Conservation (phyloP, 2,888 invertebrate species). For the Drosophila acutilabella region DNA sequence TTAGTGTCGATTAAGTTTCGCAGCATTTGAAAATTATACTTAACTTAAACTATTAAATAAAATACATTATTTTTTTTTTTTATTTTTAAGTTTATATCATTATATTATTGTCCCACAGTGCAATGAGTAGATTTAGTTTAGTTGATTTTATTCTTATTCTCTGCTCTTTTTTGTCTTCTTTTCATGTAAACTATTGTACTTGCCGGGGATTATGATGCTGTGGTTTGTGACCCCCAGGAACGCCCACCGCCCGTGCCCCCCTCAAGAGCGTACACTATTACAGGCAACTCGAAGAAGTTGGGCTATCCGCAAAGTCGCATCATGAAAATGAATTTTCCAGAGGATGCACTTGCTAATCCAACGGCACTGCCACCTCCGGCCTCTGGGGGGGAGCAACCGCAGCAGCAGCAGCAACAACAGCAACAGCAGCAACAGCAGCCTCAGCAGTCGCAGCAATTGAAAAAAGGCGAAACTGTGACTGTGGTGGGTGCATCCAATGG, state of each 20-base stretch:
- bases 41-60: too few relatives aligned
- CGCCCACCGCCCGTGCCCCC: constrained; percentile 96
- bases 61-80: too few relatives aligned
- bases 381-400: constrained; percentile 28
- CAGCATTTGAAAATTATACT: too few relatives aligned
- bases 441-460: constrained; percentile 85
- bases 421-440: constrained; percentile 82
- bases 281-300: constrained; percentile 95
- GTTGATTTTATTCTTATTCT: constrained; percentile 10
- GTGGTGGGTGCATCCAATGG: constrained; percentile 94
- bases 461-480: constrained; percentile 94
- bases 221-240: constrained; percentile 87
- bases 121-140: not conserved
- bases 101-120: constrained; percentile 6
- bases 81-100: not conserved
- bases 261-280: constrained; percentile 94
- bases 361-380: constrained; percentile 41
- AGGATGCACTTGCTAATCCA: constrained; percentile 85
- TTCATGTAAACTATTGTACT: constrained; percentile 31
- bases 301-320: constrained; percentile 96
- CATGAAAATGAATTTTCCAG: constrained; percentile 95
- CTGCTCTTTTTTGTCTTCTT: not conserved
- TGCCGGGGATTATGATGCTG: constrained; percentile 44
- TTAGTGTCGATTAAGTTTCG: too few relatives aligned
- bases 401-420: constrained; percentile 81